A percentile compares a stretch with the other conserved stretches of the same genome.
Conservation (phyloP, 1,140 invertebrate species). For the Drosophila chauvacae region DNA sequence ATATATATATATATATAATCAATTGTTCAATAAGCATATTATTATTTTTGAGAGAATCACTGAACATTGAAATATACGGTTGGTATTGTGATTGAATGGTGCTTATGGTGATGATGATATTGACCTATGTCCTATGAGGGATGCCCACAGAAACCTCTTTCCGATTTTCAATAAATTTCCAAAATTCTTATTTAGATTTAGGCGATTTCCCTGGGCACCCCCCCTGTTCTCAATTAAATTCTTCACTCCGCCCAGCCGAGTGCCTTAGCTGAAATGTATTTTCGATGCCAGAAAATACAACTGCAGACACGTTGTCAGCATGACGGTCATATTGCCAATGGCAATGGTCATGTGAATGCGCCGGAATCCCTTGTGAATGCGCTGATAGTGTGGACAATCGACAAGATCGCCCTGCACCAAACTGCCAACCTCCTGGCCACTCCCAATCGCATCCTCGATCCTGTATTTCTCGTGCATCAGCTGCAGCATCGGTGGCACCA, state of each 20-base stretch:
- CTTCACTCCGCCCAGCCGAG: conserved; percentile 6
- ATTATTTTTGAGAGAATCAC: conserved; percentile 72
- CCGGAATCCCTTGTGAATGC: conserved; percentile 88
- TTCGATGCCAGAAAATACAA: conserved; percentile 89
- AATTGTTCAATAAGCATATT: conserved; percentile 57
- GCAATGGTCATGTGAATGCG: conserved; percentile 88
- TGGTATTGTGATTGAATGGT: conserved; percentile 5
- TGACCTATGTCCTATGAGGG: conserved; percentile 35
- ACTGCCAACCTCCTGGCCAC: conserved; percentile 89
- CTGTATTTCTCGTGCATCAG: conserved; percentile 87
- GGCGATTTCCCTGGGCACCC: neutral
- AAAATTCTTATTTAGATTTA: neutral
- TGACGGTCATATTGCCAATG: conserved; percentile 89
- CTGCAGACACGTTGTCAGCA: conserved; percentile 89
- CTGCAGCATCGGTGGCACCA: conserved; percentile 87
- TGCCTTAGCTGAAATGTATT: conserved; percentile 84
- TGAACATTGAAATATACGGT: conserved; percentile 52
- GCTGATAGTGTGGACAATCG: conserved; percentile 88
- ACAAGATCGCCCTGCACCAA: conserved; percentile 87
- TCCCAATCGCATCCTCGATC: conserved; percentile 88
- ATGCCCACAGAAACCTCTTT: neutral
- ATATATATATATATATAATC: conserved; percentile 18
- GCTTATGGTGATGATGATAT: conserved; percentile 20
- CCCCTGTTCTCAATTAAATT: conserved; percentile 9
- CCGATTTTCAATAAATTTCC: neutral